Percentiles rank a stretch among this genome's conserved stretches.
These are phyloP conservation scores for Poecilia velifera DNA, from an alignment of 2,797 vertebrate species.

Conservation along the genomic window DNA sequence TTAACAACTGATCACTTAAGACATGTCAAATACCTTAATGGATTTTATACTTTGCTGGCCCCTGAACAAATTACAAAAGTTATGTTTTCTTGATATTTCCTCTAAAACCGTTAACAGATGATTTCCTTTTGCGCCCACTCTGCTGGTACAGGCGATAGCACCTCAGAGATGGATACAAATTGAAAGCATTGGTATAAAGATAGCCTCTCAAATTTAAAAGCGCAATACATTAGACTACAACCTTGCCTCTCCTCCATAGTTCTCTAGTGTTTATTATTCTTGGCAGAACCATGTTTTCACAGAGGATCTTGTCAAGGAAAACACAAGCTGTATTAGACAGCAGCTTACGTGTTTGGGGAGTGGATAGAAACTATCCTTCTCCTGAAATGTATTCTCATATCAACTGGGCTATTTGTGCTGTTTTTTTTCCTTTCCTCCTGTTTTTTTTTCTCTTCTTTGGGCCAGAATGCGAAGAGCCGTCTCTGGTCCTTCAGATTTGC, in stretches of 20 bases:
- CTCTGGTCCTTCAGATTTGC: slow-evolving; percentile 44
- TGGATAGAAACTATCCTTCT: slow-evolving; percentile 32
- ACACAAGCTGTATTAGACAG: slow-evolving; percentile 35
- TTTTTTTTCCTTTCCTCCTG: slow-evolving; percentile 12
- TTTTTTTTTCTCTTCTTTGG: slow-evolving; percentile 16
- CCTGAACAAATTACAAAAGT: neutral
- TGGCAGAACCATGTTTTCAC: slow-evolving; percentile 13
- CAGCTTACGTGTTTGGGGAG: slow-evolving; percentile 44
- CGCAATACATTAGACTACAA: slow-evolving; percentile 14
- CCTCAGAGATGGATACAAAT: slow-evolving; percentile 2
- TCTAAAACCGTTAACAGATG: neutral
- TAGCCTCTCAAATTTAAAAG: slow-evolving; percentile 18
- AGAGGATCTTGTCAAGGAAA: slow-evolving; percentile 29
- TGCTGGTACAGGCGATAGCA: neutral
- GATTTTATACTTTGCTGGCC: neutral
- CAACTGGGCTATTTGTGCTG: slow-evolving; percentile 46
- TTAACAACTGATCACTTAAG: neutral
- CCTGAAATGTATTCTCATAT: slow-evolving; percentile 51
- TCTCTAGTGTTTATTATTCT: slow-evolving; percentile 31
- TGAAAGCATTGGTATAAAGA: slow-evolving; percentile 10
- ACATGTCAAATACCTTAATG: neutral
- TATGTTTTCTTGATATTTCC: neutral
- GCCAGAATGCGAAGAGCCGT: slow-evolving; percentile 47
- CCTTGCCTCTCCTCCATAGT: slow-evolving; percentile 1
- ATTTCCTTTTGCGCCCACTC: neutral